Percentiles rank a stretch among this genome's conserved stretches.
phyloP scores from a whole-genome alignment of 2,888 invertebrate species.

The Cerastis rubricosa region DNA sequence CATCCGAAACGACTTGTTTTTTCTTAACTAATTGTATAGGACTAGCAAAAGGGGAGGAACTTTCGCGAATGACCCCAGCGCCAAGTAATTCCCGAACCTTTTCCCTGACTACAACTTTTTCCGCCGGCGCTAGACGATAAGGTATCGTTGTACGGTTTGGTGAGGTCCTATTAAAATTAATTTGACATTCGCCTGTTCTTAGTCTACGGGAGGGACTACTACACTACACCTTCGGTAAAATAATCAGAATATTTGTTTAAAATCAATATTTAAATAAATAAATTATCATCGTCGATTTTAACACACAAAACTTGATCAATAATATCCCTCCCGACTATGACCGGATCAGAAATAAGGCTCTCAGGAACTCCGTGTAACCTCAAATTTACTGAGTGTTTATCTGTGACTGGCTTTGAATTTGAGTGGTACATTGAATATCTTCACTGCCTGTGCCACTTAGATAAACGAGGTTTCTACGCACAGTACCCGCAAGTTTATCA shows the following conservation, averaged over 20 bases:
- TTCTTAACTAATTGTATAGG: slow-evolving; percentile 61
- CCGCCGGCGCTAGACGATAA: slow-evolving; percentile 39
- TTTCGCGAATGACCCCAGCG: slow-evolving; percentile 63
- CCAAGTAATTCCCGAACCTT: background rate
- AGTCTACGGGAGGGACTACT: too few species aligned
- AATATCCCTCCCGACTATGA: background rate
- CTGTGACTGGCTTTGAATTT: background rate
- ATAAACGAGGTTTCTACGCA: background rate
- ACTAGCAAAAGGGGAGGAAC: slow-evolving; percentile 67
- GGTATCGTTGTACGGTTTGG: slow-evolving; percentile 49
- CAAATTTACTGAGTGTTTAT: background rate
- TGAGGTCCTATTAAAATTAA: slow-evolving; percentile 55
- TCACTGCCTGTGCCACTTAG: background rate
- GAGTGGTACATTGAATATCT: background rate
- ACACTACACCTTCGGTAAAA: background rate
- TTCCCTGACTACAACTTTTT: too few species aligned
- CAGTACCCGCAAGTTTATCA: background rate
- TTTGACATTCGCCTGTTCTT: slow-evolving; percentile 40
- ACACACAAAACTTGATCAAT: background rate
- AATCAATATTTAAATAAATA: too few species aligned
- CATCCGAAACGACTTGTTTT: slow-evolving; percentile 20
- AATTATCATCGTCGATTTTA: background rate
- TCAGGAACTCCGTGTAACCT: background rate
- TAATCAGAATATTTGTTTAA: too few species aligned
- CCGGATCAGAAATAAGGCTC: background rate